A percentile compares a stretch with the other conserved stretches of the same genome.
phyloP scores from a whole-genome alignment of 2,888 invertebrate genomes.

The Tridacna gigas region DNA sequence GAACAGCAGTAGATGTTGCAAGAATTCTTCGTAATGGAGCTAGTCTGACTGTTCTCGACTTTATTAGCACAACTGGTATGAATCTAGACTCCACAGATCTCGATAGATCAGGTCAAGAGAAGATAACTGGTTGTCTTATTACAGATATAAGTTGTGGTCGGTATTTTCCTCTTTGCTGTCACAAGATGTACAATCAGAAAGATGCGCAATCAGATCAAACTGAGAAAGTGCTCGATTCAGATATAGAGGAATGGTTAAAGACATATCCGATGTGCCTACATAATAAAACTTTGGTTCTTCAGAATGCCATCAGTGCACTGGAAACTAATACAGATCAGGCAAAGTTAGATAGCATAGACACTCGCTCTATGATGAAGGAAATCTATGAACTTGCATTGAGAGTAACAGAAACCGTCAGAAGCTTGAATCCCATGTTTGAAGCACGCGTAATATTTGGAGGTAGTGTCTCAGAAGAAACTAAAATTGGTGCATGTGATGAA shows the following conservation, averaged over 20 bases:
- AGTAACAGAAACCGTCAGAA: background rate
- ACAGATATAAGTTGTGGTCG: constrained; percentile 28
- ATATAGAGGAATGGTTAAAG: constrained; percentile 29
- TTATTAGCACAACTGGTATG: background rate
- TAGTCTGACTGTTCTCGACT: background rate
- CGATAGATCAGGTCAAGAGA: background rate
- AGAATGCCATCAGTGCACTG: constrained; percentile 28
- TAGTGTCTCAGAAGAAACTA: constrained; percentile 34
- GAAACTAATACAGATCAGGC: constrained; percentile 19
- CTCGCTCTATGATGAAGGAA: background rate
- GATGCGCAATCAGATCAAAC: constrained; percentile 12
- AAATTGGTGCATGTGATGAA: constrained; percentile 35
- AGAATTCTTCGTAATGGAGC: constrained; percentile 3
- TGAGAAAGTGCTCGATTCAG: constrained; percentile 15
- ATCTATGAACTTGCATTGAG: background rate
- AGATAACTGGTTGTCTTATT: background rate
- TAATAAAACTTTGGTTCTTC: constrained; percentile 23
- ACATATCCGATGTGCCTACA: constrained; percentile 36
- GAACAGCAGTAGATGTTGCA: constrained; percentile 29
- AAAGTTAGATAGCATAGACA: background rate
- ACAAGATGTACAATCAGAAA: constrained; percentile 17
- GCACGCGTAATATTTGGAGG: constrained; percentile 36
- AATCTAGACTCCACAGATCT: background rate
- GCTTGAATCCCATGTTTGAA: constrained; percentile 24
- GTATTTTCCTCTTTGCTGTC: constrained; percentile 38